phyloP scores from a whole-genome alignment of 2,888 invertebrate genomes.

The Epiblema foenella region DNA sequence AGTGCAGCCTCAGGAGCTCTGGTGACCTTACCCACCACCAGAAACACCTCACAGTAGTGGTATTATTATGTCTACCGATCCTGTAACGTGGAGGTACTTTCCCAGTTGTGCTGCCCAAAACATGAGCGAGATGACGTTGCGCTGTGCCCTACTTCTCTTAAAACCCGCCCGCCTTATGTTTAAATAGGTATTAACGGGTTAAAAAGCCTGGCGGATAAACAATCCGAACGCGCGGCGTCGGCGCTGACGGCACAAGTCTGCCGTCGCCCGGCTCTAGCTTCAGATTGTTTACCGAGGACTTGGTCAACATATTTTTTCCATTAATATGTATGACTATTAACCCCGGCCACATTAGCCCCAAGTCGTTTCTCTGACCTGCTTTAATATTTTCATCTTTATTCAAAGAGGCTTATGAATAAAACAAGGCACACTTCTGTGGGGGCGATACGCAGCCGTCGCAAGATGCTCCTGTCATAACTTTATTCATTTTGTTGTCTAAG shows the following conservation, averaged over 20 bases:
- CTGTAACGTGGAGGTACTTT: no score
- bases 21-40: no score
- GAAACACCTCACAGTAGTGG: no score
- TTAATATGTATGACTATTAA: constrained; percentile 81
- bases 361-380: constrained; percentile 69
- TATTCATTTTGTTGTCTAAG: constrained; percentile 72
- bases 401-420: constrained; percentile 82
- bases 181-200: neutral
- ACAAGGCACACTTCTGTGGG: constrained; percentile 67
- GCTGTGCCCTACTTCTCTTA: neutral
- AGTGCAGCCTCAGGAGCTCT: no score
- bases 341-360: constrained; percentile 71
- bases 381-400: constrained; percentile 85
- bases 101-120: no score
- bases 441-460: constrained; percentile 64
- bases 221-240: neutral
- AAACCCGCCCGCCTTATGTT: neutral
- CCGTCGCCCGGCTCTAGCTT: neutral
- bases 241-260: neutral
- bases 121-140: no score
- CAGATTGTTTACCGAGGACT: constrained; percentile 46
- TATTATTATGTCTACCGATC: no score
- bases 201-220: neutral
- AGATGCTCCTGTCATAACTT: constrained; percentile 68
- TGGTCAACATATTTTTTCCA: constrained; percentile 65